Base-by-base conservation (phyloP, 1,140 invertebrate genomes). In the Nasonia longicornis region DNA sequence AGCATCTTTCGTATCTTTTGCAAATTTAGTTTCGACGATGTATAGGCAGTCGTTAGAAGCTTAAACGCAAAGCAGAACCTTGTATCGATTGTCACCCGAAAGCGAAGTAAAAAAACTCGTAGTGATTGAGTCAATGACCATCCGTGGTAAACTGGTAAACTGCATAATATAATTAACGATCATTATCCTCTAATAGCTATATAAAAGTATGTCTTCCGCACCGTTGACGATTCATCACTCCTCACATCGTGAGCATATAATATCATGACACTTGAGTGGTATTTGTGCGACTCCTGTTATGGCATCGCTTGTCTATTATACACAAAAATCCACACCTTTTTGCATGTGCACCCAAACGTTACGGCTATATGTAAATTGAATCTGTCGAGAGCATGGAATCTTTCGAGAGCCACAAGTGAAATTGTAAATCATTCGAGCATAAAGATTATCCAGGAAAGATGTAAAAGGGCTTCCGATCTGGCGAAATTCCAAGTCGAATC, bases 171-270 rank as follows among this genome's bases (percentile, higher is more conserved):
- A 67, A 77, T 38, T 42, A 45, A 77, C 8, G 11, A n/a, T 45
- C 29, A 77, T 78, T 45, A 78, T 69, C 42, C 14, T 52, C 38
- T n/a, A 78, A 78, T 76, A 70, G 29, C 45, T 78, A 63, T 74
- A 71, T 74, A 78, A 78, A 70, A 77, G 26, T 69, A 77, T 73
- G 77, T 79, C 77, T 79, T 79, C 77, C 77, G 69, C 70, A 79
- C 77, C 26, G 52, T 64, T 79, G 38, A 58, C 63, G 16, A 78
- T 52, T 78, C 70, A 22, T 52, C 52, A 78, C 20, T 78, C 29
- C 38, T 70, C 67, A 78, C 67, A 78, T 26, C 12, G 58, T 10
- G 75, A 77, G 31, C 38, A 29, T 42, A 58, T n/a, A 58, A 3
- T 58, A 58, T 58, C 52, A 58, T 31, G 11, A 52, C 26, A 52